Evolutionary conservation across 2,113 vertebrate species (phyloP).

Genomic region (Aix galericulata): DNA sequence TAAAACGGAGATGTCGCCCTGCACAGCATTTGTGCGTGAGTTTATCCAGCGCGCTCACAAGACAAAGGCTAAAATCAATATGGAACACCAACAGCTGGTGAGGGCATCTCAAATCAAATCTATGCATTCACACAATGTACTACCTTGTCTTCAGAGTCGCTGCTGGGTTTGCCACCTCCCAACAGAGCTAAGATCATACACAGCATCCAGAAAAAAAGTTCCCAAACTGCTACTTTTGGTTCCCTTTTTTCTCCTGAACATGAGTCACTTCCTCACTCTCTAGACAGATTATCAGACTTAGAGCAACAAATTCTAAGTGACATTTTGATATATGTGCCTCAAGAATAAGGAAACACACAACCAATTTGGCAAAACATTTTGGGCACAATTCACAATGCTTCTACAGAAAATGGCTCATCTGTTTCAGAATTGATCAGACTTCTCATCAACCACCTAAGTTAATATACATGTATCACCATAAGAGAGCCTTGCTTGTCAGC

Average conservation of each 20-base stretch:
- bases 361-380: not conserved
- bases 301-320: constrained; percentile 8
- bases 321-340: not conserved
- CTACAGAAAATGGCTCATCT: not conserved
- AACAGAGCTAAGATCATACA: not conserved
- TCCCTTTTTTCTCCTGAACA: not conserved
- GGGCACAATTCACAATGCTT: not conserved
- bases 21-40: fast-evolving
- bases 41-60: not conserved
- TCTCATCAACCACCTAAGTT: constrained; percentile 1
- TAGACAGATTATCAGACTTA: not conserved
- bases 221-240: not conserved
- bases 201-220: not conserved
- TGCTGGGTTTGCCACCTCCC: not conserved
- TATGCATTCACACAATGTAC: fast-evolving
- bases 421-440: constrained; percentile 4
- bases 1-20: not conserved
- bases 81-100: fast-evolving
- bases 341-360: not conserved
- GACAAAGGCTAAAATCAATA: not conserved
- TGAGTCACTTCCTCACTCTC: fast-evolving
- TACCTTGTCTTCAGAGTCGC: not conserved
- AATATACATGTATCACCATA: not conserved
- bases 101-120: not conserved
- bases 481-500: constrained; percentile 1